phyloP scores from a whole-genome alignment of 1,140 invertebrate genomes.

The Temnothorax curvispinosus region DNA sequence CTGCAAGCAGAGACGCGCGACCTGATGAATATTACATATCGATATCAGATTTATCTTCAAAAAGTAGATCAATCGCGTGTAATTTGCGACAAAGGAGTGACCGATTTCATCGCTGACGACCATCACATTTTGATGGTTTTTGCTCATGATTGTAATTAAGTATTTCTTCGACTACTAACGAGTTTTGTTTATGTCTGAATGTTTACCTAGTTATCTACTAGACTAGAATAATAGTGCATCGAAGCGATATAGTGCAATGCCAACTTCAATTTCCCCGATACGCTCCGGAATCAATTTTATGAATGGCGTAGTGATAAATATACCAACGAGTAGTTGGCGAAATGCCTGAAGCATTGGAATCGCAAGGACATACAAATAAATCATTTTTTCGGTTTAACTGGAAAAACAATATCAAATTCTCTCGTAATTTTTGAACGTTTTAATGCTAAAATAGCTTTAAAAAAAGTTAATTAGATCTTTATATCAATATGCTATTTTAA shows the following conservation, averaged over 20 bases:
- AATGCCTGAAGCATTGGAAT: constrained; percentile 22
- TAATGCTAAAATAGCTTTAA: background rate
- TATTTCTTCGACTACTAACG: background rate
- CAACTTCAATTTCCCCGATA: constrained; percentile 33
- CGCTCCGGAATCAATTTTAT: constrained; percentile 43
- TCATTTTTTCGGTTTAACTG: background rate
- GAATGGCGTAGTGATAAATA: constrained; percentile 48
- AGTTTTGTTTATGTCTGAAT: background rate
- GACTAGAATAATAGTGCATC: background rate
- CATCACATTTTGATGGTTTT: background rate
- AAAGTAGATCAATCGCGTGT: background rate
- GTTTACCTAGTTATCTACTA: background rate
- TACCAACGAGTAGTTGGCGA: constrained; percentile 49
- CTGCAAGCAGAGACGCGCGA: constrained; percentile 87
- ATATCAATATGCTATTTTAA: background rate
- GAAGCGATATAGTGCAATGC: background rate
- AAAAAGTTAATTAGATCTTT: background rate
- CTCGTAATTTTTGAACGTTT: background rate
- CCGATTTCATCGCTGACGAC: background rate
- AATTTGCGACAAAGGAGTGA: background rate
- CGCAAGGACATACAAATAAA: background rate
- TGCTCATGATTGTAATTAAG: background rate
- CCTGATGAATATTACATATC: background rate
- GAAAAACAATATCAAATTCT: background rate
- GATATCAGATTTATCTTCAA: background rate